Evolutionary conservation across 92 coral and sea anemone species (phyloP), one percentile per base, ranked within the genome.

Genomic region (Paragorgia papillata): DNA sequence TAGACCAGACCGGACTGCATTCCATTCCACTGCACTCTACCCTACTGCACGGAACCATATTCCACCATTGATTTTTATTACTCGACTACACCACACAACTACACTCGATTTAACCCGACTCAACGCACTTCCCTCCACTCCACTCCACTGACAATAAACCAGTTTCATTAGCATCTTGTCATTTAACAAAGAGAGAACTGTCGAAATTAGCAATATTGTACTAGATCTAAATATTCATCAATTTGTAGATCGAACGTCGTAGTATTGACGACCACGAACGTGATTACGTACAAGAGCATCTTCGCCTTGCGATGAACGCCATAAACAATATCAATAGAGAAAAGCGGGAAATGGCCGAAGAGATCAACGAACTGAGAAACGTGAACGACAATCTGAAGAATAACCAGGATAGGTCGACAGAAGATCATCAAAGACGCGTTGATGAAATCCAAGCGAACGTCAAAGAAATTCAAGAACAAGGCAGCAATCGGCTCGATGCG

Each of bases 121-220:
- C n/a, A n/a, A n/a, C n/a, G n/a, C n/a, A n/a, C n/a, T n/a, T n/a
- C n/a, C n/a, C n/a, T n/a, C n/a, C n/a, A n/a, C n/a, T n/a, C n/a
- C n/a, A n/a, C n/a, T n/a, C n/a, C n/a, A n/a, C n/a, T n/a, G n/a
- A n/a, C n/a, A n/a, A n/a, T n/a, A n/a, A n/a, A n/a, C n/a, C n/a
- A n/a, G n/a, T n/a, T n/a, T n/a, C n/a, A 37, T 5, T 12, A 37
- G 6, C 12, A 37, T 12, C 43, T 12, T 37, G 43, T 4, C 70
- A 37, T 12, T 37, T 12, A 24, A 79, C 87, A 32, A 91, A 90
- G 31, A 32, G 6, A 43, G 80, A 83, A 37, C 43, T 37, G 6
- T 37, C 12, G 5, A 37, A 37, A 37, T n/a, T n/a, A 37, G 43
- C 5, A 37, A 51, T 51, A 22, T 5, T 5, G 7, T 51, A 5